Conservation (phyloP, 2,797 vertebrate species). For the Girardinus metallicus region DNA sequence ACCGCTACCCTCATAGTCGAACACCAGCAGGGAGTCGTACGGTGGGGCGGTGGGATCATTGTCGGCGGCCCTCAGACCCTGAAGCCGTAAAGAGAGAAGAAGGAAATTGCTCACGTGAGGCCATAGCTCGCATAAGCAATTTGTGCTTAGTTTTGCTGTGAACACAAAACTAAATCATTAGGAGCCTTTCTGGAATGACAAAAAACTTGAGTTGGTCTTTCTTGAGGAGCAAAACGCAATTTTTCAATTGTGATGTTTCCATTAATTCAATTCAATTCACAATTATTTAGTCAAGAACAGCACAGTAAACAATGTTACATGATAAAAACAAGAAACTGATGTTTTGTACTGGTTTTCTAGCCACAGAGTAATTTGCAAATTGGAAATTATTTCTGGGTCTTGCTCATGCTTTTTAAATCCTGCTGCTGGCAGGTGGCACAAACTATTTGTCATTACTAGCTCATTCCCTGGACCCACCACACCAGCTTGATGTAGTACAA, state of each 20-base stretch:
- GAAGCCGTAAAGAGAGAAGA: conserved; percentile 22
- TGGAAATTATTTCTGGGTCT: background rate
- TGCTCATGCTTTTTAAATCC: background rate
- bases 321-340: no score
- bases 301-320: no score
- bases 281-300: no score
- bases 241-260: no score
- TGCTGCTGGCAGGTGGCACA: background rate
- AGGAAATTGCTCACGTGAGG: no score
- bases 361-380: no score
- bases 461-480: background rate
- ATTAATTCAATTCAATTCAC: no score
- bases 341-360: no score
- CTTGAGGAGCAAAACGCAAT: background rate
- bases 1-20: conserved; percentile 97
- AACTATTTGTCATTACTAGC: background rate
- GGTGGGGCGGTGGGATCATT: conserved; percentile 97
- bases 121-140: background rate
- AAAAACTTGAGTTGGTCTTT: background rate
- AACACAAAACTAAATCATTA: conserved; percentile 13
- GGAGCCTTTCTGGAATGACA: background rate
- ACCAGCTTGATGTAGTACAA: background rate
- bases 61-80: conserved; percentile 95
- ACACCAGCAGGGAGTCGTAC: conserved; percentile 95
- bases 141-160: no score